Evolutionary conservation across 2,888 invertebrate genomes (phyloP).

Genomic region (Heliothis peltigera): DNA sequence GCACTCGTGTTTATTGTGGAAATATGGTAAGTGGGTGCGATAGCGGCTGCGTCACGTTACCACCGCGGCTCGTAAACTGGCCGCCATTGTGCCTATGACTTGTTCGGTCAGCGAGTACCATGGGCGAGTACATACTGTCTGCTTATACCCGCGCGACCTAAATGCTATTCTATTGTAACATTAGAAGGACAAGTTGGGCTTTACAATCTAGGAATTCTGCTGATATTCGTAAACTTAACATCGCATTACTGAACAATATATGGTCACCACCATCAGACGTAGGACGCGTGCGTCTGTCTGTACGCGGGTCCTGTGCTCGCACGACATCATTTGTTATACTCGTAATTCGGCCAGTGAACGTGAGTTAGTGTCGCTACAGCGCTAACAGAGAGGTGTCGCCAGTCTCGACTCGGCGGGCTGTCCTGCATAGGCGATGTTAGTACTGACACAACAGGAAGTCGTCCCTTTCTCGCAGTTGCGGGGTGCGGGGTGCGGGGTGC

Average conservation of each 20-base stretch:
- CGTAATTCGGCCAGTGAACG: too few relatives aligned
- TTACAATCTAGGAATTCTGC: too few relatives aligned
- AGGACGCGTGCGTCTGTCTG: background rate
- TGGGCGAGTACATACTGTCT: conserved; percentile 32
- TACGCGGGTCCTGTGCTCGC: too few relatives aligned
- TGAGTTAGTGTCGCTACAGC: background rate
- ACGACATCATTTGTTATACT: too few relatives aligned
- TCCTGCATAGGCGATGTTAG: background rate
- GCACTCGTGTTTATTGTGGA: conserved; percentile 54
- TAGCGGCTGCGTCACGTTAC: conserved; percentile 41
- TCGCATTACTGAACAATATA: too few relatives aligned
- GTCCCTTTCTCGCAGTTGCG: background rate
- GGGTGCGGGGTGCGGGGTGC: background rate
- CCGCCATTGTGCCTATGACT: conserved; percentile 44
- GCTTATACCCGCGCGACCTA: conserved; percentile 7
- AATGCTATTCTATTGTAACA: conserved; percentile 2
- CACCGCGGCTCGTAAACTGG: conserved; percentile 53
- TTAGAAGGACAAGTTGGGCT: conserved; percentile 2
- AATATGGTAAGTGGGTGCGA: conserved; percentile 59
- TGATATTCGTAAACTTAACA: too few relatives aligned
- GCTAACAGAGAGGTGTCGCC: too few relatives aligned
- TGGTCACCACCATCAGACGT: too few relatives aligned
- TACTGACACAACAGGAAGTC: background rate
- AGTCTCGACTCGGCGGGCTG: background rate
- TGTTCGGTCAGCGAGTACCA: conserved; percentile 49